phyloP scores from a whole-genome alignment of 2,888 invertebrate species.

The Chaetoderma sp. region DNA sequence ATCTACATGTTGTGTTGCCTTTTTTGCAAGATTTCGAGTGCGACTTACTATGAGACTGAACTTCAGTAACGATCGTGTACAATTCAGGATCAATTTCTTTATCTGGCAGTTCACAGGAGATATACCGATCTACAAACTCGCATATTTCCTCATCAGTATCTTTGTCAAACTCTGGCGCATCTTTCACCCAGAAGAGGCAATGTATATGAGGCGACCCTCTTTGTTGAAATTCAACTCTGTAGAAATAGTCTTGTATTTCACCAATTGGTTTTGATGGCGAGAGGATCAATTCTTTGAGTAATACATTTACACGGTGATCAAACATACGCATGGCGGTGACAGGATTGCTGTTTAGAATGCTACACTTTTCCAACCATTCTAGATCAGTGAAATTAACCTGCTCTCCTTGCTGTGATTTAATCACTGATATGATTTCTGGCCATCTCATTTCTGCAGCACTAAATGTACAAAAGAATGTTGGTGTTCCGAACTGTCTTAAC shows the following conservation, averaged over 20 bases:
- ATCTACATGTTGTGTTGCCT: slow-evolving; percentile 25
- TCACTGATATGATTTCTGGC: slow-evolving; percentile 32
- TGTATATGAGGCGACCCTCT: too few relatives aligned
- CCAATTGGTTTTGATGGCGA: slow-evolving; percentile 30
- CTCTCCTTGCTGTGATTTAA: background rate
- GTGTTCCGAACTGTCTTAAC: too few relatives aligned
- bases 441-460: slow-evolving; percentile 35
- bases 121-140: slow-evolving; percentile 27
- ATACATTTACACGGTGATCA: slow-evolving; percentile 27
- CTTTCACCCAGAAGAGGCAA: too few relatives aligned
- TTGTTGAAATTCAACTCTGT: too few relatives aligned
- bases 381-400: slow-evolving; percentile 27
- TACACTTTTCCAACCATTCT: slow-evolving; percentile 26
- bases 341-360: slow-evolving; percentile 31
- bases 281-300: slow-evolving; percentile 24
- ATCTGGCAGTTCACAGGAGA: slow-evolving; percentile 26
- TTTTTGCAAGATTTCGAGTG: slow-evolving; percentile 37
- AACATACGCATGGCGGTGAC: slow-evolving; percentile 34
- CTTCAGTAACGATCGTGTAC: slow-evolving; percentile 26
- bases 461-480: slow-evolving; percentile 36
- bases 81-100: slow-evolving; percentile 31
- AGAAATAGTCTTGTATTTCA: slow-evolving; percentile 26
- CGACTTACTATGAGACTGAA: slow-evolving; percentile 34
- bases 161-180: slow-evolving; percentile 22
- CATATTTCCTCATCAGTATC: slow-evolving; percentile 22